Conservation (phyloP, 2,888 invertebrate genomes). For the Folsomia manolachei region DNA sequence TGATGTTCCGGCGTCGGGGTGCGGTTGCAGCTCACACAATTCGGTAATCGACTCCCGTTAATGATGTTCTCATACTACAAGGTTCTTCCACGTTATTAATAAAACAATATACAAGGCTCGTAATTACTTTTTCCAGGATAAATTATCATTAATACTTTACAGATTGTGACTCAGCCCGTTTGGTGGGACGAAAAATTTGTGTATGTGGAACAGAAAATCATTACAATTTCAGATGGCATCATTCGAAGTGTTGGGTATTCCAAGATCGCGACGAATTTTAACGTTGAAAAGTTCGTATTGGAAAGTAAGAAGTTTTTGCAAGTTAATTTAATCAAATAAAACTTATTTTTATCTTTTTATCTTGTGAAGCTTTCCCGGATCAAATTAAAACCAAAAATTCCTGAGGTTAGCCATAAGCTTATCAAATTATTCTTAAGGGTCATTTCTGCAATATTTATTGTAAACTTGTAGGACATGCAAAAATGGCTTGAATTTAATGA, state of each 20-base stretch:
- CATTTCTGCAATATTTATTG: too few relatives aligned
- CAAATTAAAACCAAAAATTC: conserved; percentile 62
- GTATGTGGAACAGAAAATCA: conserved; percentile 79
- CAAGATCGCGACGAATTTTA: conserved; percentile 62
- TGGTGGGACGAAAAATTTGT: conserved; percentile 85
- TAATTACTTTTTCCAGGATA: background rate
- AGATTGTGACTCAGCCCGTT: conserved; percentile 56
- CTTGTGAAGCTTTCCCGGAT: too few relatives aligned
- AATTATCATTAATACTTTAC: background rate
- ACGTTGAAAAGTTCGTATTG: conserved; percentile 65
- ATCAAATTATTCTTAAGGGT: too few relatives aligned
- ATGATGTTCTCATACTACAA: conserved; percentile 74
- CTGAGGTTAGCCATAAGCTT: too few relatives aligned
- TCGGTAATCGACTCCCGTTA: conserved; percentile 73
- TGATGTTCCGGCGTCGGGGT: conserved; percentile 34
- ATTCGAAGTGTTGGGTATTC: conserved; percentile 73
- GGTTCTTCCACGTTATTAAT: conserved; percentile 53
- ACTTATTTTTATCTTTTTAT: too few relatives aligned
- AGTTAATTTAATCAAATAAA: too few relatives aligned
- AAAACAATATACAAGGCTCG: background rate
- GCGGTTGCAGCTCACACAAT: conserved; percentile 43
- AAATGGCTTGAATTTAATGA: conserved; percentile 74
- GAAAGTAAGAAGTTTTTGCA: too few relatives aligned
- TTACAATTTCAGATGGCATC: conserved; percentile 73
- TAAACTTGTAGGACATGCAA: too few relatives aligned